Base-by-base conservation (phyloP, 1,140 invertebrate genomes). In the Diuraphis noxia region DNA sequence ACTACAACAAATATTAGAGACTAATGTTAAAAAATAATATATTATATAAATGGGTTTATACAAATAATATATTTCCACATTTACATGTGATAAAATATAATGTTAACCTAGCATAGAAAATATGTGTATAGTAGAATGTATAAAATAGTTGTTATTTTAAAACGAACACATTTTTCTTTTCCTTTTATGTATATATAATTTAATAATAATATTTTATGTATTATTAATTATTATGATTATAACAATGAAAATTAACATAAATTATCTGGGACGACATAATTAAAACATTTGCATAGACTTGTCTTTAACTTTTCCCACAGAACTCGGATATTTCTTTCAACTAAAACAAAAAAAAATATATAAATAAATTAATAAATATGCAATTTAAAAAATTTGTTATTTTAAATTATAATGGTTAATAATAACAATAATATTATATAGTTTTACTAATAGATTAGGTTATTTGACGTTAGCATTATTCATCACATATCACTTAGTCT, bases 1-100 rank as follows among this genome's bases (percentile, higher is more conserved):
- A 81, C 43, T 91, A 91, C 43, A 91, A 91, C 77, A 91, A 82
- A 82, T 91, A 82, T 82, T 82, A 46, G 30, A 77, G n/a, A 91
- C 77, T 82, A 63, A 90, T 79, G 21, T 82, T 82, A 91, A 91
- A 77, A 52, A 91, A 82, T 72, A 17, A 72, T 72, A 72, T 17
- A 81, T 52, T 38, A 82, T 52, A 82, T 90, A n/a, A 77, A 36
- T 63, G 63, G 30, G n/a, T 56, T 72, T 72, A 72, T 88, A 88
- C 36, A 88, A 17, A 40, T 88, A 36, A 56, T 38, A 88, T 49
- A 49, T 38, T 25, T 87, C 7, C 21, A 52, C 40, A n/a, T 63
- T 25, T 63, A 63, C 56, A 63, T 63, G 30, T n/a, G 19, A 72
- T 72, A 72, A 56, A 25, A 86, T 86, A 86, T 86, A 36, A 86